Percentiles rank a stretch among this genome's conserved stretches.
Conservation (phyloP, 2,797 vertebrate genomes). For the Podarcis siculus region DNA sequence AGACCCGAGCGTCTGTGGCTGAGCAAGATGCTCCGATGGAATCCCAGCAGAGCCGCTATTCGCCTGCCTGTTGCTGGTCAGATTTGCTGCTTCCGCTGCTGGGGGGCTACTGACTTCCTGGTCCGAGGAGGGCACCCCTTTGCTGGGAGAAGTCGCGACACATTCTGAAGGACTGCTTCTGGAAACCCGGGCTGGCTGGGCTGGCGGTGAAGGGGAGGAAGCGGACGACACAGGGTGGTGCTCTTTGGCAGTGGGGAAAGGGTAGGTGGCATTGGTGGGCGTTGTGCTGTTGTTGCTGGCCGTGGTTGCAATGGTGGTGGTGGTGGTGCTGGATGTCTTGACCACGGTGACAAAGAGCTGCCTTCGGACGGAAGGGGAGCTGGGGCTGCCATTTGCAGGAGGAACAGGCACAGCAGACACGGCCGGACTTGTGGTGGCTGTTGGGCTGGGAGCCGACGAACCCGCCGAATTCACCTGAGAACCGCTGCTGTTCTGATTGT, state of each 20-base stretch:
- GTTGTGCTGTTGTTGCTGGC: conserved; percentile 83
- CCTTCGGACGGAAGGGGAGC: conserved; percentile 82
- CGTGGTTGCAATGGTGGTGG: conserved; percentile 81
- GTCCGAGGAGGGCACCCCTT: conserved; percentile 74
- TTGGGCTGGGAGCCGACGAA: conserved; percentile 78
- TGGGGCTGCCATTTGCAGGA: conserved; percentile 76
- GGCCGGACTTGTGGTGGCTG: conserved; percentile 76
- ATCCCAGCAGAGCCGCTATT: conserved; percentile 64
- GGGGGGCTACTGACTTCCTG: conserved; percentile 76
- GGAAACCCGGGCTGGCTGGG: conserved; percentile 73
- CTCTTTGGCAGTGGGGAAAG: conserved; percentile 85
- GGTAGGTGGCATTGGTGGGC: conserved; percentile 80
- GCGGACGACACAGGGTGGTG: conserved; percentile 83
- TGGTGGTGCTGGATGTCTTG: conserved; percentile 82
- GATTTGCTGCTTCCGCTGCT: conserved; percentile 65
- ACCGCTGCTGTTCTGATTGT: conserved; percentile 79
- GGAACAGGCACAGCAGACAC: conserved; percentile 79
- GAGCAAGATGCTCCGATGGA: conserved; percentile 74
- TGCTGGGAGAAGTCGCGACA: conserved; percentile 74
- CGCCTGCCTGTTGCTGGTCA: conserved; percentile 69
- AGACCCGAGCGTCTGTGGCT: conserved; percentile 76
- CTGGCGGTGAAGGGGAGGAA: conserved; percentile 82
- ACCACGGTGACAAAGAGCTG: conserved; percentile 85
- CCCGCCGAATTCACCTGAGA: conserved; percentile 82
- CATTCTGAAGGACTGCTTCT: conserved; percentile 80